Conservation (phyloP, 2,797 vertebrate genomes). For the Clarias platycephalus region DNA sequence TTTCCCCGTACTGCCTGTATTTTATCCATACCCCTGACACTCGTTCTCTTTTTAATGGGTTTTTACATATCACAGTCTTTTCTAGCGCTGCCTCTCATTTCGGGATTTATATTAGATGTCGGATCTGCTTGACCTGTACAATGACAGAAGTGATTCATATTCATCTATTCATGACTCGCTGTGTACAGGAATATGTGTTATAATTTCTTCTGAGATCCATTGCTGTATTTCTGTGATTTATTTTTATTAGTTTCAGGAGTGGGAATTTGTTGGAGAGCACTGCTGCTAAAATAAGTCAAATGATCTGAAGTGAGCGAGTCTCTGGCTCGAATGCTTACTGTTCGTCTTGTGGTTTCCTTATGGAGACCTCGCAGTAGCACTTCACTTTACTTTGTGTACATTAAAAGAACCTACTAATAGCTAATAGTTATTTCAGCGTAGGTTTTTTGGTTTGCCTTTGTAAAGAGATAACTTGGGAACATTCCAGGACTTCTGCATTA, state of each 20-base stretch:
- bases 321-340: neutral
- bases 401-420: neutral
- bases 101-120: slow-evolving; percentile 27
- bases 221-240: neutral
- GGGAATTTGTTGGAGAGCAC: neutral
- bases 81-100: slow-evolving; percentile 11
- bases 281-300: neutral
- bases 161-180: slow-evolving; percentile 28
- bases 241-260: slow-evolving; percentile 31
- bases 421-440: neutral
- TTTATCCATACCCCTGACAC: neutral
- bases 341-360: neutral
- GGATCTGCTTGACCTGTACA: slow-evolving; percentile 37
- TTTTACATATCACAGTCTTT: neutral
- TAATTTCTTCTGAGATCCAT: slow-evolving; percentile 1
- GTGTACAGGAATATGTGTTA: slow-evolving; percentile 16
- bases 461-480: neutral
- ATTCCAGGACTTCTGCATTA: neutral
- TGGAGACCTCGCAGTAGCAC: neutral
- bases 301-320: neutral
- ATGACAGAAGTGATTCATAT: slow-evolving; percentile 16
- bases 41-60: slow-evolving; percentile 17
- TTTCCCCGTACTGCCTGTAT: neutral
- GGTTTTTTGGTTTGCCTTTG: neutral
- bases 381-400: neutral